Evolutionary conservation across 2,888 invertebrate genomes (phyloP).

Genomic region (Caradrina clavipalpis): DNA sequence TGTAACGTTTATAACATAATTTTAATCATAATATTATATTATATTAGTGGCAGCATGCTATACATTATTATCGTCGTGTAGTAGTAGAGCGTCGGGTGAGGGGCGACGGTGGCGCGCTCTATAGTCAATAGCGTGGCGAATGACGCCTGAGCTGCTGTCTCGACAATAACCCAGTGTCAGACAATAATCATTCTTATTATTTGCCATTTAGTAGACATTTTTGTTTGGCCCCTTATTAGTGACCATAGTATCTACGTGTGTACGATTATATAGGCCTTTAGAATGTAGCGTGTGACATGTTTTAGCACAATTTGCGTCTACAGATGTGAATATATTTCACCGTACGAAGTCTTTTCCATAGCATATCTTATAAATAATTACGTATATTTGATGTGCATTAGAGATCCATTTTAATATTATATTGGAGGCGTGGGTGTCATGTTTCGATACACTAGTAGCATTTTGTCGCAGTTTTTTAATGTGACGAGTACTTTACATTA

Average conservation of each 20-base stretch:
- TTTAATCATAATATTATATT: conserved; percentile 43
- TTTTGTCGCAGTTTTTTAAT: conserved; percentile 48
- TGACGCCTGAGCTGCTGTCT: conserved; percentile 88
- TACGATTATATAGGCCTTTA: conserved; percentile 55
- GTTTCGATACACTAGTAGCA: conserved; percentile 34
- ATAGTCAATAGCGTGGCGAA: conserved; percentile 84
- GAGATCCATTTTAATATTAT: conserved; percentile 43
- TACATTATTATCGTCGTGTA: conserved; percentile 23
- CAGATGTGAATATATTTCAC: conserved; percentile 48
- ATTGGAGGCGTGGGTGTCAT: conserved; percentile 29
- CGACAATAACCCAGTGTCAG: conserved; percentile 91
- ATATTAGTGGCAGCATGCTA: conserved; percentile 52
- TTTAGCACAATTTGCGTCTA: conserved; percentile 55
- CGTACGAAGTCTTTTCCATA: conserved; percentile 61
- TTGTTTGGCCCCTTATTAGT: conserved; percentile 74
- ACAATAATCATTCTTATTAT: conserved; percentile 89
- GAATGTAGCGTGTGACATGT: conserved; percentile 53
- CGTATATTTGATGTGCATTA: conserved; percentile 59
- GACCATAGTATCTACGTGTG: conserved; percentile 65
- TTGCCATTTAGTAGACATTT: conserved; percentile 82
- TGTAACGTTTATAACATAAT: conserved; percentile 47
- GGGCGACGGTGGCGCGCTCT: conserved; percentile 63
- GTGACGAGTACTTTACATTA: conserved; percentile 27
- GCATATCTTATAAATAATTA: conserved; percentile 65
- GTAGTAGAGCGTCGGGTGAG: conserved; percentile 10